Evolutionary conservation across 2,888 invertebrate species (phyloP).

Genomic region (Cosmorhoe ocellata): DNA sequence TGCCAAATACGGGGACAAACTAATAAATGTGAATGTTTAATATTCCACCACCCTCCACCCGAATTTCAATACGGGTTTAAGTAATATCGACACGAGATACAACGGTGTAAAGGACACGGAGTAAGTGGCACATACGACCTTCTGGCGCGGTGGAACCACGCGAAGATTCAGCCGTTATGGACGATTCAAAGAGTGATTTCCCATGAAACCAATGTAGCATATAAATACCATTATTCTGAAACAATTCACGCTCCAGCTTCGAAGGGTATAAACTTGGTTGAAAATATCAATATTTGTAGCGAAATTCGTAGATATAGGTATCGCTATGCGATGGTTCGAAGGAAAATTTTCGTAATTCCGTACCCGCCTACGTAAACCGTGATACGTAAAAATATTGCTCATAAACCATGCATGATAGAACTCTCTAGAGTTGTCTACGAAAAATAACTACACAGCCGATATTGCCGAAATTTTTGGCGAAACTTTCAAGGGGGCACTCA

Average conservation of each 20-base stretch:
- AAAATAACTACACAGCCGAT: conserved; percentile 39
- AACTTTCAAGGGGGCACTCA: conserved; percentile 48
- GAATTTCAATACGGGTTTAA: conserved; percentile 76
- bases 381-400: conserved; percentile 24
- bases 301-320: background rate
- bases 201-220: conserved; percentile 81
- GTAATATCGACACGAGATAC: conserved; percentile 57
- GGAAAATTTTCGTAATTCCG: conserved; percentile 6
- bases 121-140: conserved; percentile 28
- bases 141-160: conserved; percentile 34
- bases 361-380: conserved; percentile 7
- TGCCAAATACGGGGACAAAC: conserved; percentile 79
- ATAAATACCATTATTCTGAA: conserved; percentile 81
- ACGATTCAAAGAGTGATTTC: conserved; percentile 78
- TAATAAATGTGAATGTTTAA: conserved; percentile 82
- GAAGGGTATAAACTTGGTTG: conserved; percentile 20
- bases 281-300: conserved; percentile 20
- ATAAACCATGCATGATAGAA: conserved; percentile 29
- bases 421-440: conserved; percentile 32
- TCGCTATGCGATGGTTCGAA: background rate
- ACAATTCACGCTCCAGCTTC: conserved; percentile 61
- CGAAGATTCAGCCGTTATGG: conserved; percentile 66
- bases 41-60: conserved; percentile 57
- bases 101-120: conserved; percentile 27
- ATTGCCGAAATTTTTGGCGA: conserved; percentile 43